Evolutionary conservation across 2,888 invertebrate genomes (phyloP), one percentile per base, ranked within the genome.

Genomic region (Troilus luridus): DNA sequence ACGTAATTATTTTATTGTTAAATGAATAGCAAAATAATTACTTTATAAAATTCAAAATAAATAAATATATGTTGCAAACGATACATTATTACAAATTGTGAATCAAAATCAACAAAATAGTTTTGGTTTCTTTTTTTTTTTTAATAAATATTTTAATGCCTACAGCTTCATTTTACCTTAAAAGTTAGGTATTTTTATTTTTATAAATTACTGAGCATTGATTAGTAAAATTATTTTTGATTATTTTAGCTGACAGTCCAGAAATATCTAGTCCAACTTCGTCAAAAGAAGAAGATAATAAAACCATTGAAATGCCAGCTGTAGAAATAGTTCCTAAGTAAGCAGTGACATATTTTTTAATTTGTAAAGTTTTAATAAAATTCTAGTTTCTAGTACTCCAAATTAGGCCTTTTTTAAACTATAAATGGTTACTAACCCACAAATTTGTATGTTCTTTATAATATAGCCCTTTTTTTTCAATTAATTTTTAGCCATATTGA

Each of bases 261-360:
- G 85, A 85, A 85, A 17, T 85, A 85, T 58, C 85, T 85, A 85
- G 85, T 85, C 85, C 85, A 85, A 85, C 56, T 58, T 21, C 85
- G 7, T n/a, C 56, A n/a, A 85, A 85, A 56, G 85, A 85, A 85
- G 85, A 85, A n/a, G 56, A 85, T n/a, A 21, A 11, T 14, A 85
- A 85, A 85, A n/a, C 56, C 56, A 21, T 5, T 85, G 85, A 85
- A 85, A 85, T 56, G n/a, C 1, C 56, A 12, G 2, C 56, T 58
- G 85, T n/a, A 3, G 85, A 85, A 56, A 85, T 56, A 56, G 17
- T 67, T 56, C 9, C 9, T 8, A 89, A 89, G 62, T 89, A 56
- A 56, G 85, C 54, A 9, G n/a, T 64, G n/a, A n/a, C 9, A 41
- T 41, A 41, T 41, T 41, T 41, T 41, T 41, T 41, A 41, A 41